phyloP scores from a whole-genome alignment of 2,888 invertebrate species.

The Leucoma salicis region DNA sequence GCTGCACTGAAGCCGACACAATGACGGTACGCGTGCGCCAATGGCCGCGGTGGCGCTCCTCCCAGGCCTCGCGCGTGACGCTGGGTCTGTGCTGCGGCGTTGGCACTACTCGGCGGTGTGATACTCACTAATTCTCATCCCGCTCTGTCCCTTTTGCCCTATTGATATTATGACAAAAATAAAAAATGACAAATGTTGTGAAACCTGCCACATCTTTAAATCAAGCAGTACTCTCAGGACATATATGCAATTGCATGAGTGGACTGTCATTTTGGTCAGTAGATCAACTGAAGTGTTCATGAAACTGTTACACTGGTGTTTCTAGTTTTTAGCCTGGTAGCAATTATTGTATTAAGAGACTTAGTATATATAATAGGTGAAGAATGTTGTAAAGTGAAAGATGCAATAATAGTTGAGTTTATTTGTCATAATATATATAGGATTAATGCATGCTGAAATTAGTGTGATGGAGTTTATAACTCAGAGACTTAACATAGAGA shows the following conservation, averaged over 20 bases:
- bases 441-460: constrained; percentile 19
- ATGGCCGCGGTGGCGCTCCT: constrained; percentile 55
- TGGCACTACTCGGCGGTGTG: constrained; percentile 61
- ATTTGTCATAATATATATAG: constrained; percentile 19
- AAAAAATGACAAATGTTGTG: neutral
- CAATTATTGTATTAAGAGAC: neutral
- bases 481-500: no score
- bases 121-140: constrained; percentile 48
- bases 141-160: constrained; percentile 41
- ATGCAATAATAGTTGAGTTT: constrained; percentile 32
- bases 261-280: neutral
- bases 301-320: neutral
- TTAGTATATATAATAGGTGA: neutral
- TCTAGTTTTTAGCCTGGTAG: neutral
- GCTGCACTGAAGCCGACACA: constrained; percentile 90
- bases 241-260: neutral
- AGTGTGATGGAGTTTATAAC: neutral
- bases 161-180: constrained; percentile 14
- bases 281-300: neutral
- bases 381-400: constrained; percentile 7
- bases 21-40: constrained; percentile 85
- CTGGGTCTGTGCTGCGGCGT: constrained; percentile 59
- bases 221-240: neutral
- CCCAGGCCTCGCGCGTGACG: constrained; percentile 76
- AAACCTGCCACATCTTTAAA: neutral